These are phyloP conservation scores for Centroberyx gerrardi DNA, from an alignment of 2,797 vertebrate genomes.

Conservation along the genomic window DNA sequence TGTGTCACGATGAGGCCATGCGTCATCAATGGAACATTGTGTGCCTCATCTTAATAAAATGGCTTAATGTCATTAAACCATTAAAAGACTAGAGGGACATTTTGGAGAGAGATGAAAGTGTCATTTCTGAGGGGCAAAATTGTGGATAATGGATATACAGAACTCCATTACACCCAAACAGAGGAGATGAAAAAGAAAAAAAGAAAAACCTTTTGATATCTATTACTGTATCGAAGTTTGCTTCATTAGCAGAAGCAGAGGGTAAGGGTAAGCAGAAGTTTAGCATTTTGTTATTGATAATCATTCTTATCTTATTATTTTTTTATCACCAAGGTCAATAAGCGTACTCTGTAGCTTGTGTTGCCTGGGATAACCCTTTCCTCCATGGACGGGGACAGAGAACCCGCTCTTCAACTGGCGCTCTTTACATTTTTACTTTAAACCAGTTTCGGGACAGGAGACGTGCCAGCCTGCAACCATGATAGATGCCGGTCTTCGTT, in stretches of 20 bases:
- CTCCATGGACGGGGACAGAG: neutral
- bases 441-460: slow-evolving; percentile 50
- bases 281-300: neutral
- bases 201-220: slow-evolving; percentile 11
- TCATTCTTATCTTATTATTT: neutral
- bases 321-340: slow-evolving; percentile 1
- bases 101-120: slow-evolving; percentile 35
- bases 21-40: slow-evolving; percentile 33
- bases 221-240: slow-evolving; percentile 6
- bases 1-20: slow-evolving; percentile 24
- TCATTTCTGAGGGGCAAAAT: slow-evolving; percentile 29
- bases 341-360: neutral
- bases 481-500: slow-evolving; percentile 62
- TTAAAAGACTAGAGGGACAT: slow-evolving; percentile 32
- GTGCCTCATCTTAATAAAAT: slow-evolving; percentile 27
- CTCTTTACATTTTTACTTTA: slow-evolving; percentile 32
- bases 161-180: slow-evolving; percentile 28
- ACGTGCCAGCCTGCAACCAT: slow-evolving; percentile 48
- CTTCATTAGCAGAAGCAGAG: too few species aligned
- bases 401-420: slow-evolving; percentile 20
- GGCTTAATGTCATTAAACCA: slow-evolving; percentile 40
- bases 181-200: slow-evolving; percentile 17
- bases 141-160: slow-evolving; percentile 20
- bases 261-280: neutral
- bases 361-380: neutral